A percentile compares a stretch with the other conserved stretches of the same genome.
Evolutionary conservation across 2,888 invertebrate species (phyloP).

Genomic region (Synanthedon andrenaeformis): DNA sequence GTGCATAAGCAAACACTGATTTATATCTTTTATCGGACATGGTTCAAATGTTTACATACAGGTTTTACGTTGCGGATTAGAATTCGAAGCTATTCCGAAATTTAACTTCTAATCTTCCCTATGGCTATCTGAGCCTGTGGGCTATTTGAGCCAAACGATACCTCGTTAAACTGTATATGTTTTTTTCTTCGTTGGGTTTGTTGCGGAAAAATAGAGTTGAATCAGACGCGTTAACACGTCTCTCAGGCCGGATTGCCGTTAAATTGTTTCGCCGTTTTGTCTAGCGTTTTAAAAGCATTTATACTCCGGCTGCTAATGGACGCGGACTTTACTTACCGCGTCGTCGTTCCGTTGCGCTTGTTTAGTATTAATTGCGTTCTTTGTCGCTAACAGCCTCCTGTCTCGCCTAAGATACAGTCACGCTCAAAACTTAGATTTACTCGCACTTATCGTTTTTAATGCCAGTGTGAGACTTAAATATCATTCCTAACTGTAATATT

Average conservation of each 20-base stretch:
- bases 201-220: constrained; percentile 33
- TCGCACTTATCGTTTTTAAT: no score
- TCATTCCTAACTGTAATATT: no score
- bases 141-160: no score
- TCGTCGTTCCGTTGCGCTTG: constrained; percentile 35
- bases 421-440: neutral
- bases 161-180: no score
- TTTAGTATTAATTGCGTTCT: constrained; percentile 62
- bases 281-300: constrained; percentile 34
- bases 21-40: no score
- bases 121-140: no score
- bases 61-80: no score
- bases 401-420: neutral
- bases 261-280: constrained; percentile 48
- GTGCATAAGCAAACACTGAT: no score
- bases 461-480: no score
- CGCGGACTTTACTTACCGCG: constrained; percentile 42
- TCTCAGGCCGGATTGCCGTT: constrained; percentile 7
- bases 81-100: no score
- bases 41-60: no score
- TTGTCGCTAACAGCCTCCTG: constrained; percentile 36
- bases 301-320: constrained; percentile 38
- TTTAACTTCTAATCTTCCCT: no score
- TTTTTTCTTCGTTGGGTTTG: neutral
- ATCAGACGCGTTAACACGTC: constrained; percentile 33